phyloP scores from a whole-genome alignment of 2,888 invertebrate genomes.

The Dione vanillae region DNA sequence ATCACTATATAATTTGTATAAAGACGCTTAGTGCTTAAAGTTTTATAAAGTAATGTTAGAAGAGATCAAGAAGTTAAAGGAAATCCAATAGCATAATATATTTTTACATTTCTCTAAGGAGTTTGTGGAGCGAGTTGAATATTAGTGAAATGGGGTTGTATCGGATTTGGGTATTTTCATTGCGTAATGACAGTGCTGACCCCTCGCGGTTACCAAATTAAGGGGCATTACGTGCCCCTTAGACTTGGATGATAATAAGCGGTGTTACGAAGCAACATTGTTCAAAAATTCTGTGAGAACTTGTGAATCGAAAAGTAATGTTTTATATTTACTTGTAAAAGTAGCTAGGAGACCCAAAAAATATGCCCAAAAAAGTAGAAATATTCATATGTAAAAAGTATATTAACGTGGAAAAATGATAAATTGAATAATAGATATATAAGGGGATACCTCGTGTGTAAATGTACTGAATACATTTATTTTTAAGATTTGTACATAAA shows the following conservation, averaged over 20 bases:
- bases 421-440: no score
- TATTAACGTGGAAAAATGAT: no score
- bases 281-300: conserved; percentile 25
- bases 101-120: neutral
- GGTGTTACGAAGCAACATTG: conserved; percentile 32
- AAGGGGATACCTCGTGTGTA: neutral
- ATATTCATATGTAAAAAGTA: no score
- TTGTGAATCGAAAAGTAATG: neutral
- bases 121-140: conserved; percentile 16
- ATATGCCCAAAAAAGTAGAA: neutral
- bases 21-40: no score
- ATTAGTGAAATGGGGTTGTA: conserved; percentile 31
- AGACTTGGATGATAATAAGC: conserved; percentile 45
- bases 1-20: no score
- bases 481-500: neutral
- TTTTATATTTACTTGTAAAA: neutral
- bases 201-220: conserved; percentile 65
- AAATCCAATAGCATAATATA: neutral
- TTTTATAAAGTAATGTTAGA: no score
- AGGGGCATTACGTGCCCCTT: conserved; percentile 52
- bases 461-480: neutral
- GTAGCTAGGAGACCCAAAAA: no score
- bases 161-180: conserved; percentile 51
- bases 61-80: neutral
- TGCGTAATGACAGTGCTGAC: conserved; percentile 65